Evolutionary conservation across 2,888 invertebrate species (phyloP), one percentile per base, ranked within the genome.

Genomic region (Lacanobia oleracea): DNA sequence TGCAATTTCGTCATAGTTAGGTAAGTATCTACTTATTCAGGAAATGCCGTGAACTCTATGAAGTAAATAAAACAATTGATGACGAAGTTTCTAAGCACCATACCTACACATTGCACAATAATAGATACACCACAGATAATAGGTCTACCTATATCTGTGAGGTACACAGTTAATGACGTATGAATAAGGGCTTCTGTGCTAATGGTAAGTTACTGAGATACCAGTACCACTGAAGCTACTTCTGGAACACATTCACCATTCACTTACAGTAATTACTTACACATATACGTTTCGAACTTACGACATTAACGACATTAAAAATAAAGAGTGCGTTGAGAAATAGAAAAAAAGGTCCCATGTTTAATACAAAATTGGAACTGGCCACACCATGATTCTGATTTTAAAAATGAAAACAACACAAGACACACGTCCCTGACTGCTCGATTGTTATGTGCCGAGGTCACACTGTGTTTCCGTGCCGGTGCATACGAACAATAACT

Each of bases 401-500:
- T 57, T 56, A 54, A 72, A 83, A 67, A 70, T 71, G 70, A 67
- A 77, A 81, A 70, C 51, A 40, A 68, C 64, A 72, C 79, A 73
- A 73, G 61, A 51, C 51, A 65, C 40, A 68, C 64, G 79, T 78
- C 85, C 79, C 66, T 81, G 75, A 77, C 48, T 56, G 63, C 57
- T 60, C 66, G 40, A 62, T 67, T 75, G 75, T 81, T 62, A 72
- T 72, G 23, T 51, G 71, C 57, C 79, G 79, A 83, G 81, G 74
- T 79, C 81, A 72, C 76, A 79, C 69, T 73, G 66, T 81, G 81
- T 75, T 73, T 83, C 82, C 83, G 82, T 79, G 51, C 76, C 83
- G 82, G 75, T 85, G 86, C 81, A 78, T 81, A 75, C 73, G 72
- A 78, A 81, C 67, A 80, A 81, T 67, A 66, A 91, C 91, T 91